Conservation (phyloP, 2,888 invertebrate genomes). For the Dynastes hyllus region DNA sequence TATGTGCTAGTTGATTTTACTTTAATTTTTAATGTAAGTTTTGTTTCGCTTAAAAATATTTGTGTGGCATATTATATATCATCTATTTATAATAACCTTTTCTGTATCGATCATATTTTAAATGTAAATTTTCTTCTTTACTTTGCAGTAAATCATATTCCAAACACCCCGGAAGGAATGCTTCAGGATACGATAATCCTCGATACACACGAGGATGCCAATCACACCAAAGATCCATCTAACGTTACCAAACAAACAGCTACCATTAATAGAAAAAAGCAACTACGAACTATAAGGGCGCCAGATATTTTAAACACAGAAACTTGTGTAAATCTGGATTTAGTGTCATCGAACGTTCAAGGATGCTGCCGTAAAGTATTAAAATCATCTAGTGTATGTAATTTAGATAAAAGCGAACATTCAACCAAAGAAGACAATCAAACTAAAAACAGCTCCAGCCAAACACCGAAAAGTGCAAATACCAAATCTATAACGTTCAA, state of each 20-base stretch:
- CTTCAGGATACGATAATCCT: not conserved
- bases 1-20: constrained; percentile 35
- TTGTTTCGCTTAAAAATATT: not conserved
- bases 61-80: not conserved
- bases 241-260: constrained; percentile 14
- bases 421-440: constrained; percentile 23
- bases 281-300: constrained; percentile 12
- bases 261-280: constrained; percentile 24
- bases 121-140: not conserved
- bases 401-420: constrained; percentile 1
- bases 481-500: not conserved
- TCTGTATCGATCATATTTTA: not conserved
- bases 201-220: not conserved
- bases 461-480: not conserved
- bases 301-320: constrained; percentile 43
- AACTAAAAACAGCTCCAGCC: not conserved
- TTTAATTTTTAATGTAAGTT: not conserved
- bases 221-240: constrained; percentile 14
- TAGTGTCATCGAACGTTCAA: constrained; percentile 18
- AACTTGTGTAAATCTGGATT: constrained; percentile 33
- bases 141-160: constrained; percentile 31
- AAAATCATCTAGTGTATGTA: not conserved
- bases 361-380: not conserved
- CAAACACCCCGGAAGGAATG: not conserved
- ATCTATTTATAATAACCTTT: not conserved